Base-by-base conservation (phyloP, 92 coral and sea anemone species). In the Galaxea fascicularis region DNA sequence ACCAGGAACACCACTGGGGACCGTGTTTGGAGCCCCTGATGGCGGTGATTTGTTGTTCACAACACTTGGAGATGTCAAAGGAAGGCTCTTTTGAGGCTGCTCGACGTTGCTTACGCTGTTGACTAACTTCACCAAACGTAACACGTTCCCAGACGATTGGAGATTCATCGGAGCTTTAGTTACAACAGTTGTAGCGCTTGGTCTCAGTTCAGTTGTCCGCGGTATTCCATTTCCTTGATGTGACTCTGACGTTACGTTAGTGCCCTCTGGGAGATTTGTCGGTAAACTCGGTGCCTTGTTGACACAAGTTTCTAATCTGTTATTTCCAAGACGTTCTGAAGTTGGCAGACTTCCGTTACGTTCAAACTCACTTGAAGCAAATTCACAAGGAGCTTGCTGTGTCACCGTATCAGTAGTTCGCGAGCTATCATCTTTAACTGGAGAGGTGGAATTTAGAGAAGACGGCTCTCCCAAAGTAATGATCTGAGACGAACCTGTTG, bases 91-190 rank as follows among this genome's bases (percentile, higher is more conserved):
- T 16, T 52, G 51, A 58, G 79, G 70, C 22, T 68, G 25, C 17
- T 79, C 49, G 58, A 47, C 31, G 28, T 59, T 70, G 35, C 62
- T 26, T 17, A 54, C 66, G 59, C 74, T 58, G 82, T 82, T 64
- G 2, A 74, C 76, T 41, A 80, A n/a, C 47, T 67, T 71, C 6
- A 71, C 79, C 0, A 85, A 67, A 41, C 29, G 71, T 47, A 44
- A 30, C 65, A 89, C 60, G 45, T 71, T 79, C 84, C 71, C 84
- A 47, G 52, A 72, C 52, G 79, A 83, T 16, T 21, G 86, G 12
- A 22, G n/a, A n/a, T 51, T 30, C 8, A 65, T 11, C 4, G 28
- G 54, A 13, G 73, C 10, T 16, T 12, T 45, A 17, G 57, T 16
- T 4, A 17, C 18, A 21, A 41, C 7, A 21, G 71, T 10, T 45